Base-by-base conservation (phyloP, 1,140 invertebrate species). In the Neotoxoptera formosana region DNA sequence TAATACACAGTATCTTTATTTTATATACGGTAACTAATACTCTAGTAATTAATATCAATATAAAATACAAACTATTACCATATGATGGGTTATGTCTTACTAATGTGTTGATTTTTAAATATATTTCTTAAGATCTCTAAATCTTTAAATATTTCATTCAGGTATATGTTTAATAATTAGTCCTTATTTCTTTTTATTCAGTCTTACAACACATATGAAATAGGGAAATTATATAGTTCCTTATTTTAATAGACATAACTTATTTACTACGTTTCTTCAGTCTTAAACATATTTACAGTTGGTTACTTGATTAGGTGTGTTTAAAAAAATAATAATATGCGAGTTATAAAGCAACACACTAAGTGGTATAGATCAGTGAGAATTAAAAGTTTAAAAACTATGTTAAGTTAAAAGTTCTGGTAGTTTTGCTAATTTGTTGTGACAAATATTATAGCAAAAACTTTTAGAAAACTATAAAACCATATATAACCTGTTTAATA, bases 401-500 rank as follows among this genome's bases (percentile, higher is more conserved):
- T 51, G 34, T 17, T 4, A 90, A 89, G 20, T 89, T 34, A 17
- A 25, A 51, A 56, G 51, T 56, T 60, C 21, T 41, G 34, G 3
- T 90, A 41, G 51, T 56, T 60, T 23, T 25, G 21, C 21, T 90
- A 60, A 90, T 90, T 90, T 90, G 48, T 36, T 36, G 87, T 34
- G 21, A 90, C 34, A 41, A 60, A 53, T 56, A 53, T 53, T 89
- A 89, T 53, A 36, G 53, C 23, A 36, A 90, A 90, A 90, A 90
- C 51, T 56, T 90, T 41, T 56, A 36, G 21, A 41, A 41, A 56
- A 90, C 53, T 56, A 14, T 90, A 56, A 56, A 90, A 41, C 14
- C 34, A 34, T 60, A 56, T 20, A 90, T 60, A 41, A 56, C 51
- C 36, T 60, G 53, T 89, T 89, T 89, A 89, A 89, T 34, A 90